phyloP scores from a whole-genome alignment of 2,113 vertebrate genomes.

The Engystomops pustulosus region DNA sequence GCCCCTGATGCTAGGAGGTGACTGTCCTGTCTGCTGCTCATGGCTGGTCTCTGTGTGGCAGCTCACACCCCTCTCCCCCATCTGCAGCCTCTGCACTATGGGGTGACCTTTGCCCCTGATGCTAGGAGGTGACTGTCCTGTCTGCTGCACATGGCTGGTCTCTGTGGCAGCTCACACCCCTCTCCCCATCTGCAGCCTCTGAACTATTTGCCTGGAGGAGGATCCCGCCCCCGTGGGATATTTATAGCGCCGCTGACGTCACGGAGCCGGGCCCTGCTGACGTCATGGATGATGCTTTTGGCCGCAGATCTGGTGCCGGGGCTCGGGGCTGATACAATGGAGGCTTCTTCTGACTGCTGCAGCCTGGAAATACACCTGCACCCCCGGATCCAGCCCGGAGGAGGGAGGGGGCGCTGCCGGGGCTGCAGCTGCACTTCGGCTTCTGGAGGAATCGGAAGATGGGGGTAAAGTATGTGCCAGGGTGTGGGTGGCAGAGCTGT shows the following conservation, averaged over 20 bases:
- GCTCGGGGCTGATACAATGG: slow-evolving; percentile 57
- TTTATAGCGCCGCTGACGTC: slow-evolving; percentile 68
- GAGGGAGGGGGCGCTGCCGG: not conserved
- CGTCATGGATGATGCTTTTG: slow-evolving; percentile 72
- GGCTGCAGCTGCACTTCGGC: slow-evolving; percentile 1
- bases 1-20: too few relatives aligned
- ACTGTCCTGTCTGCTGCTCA: too few relatives aligned
- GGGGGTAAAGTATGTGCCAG: slow-evolving; percentile 50
- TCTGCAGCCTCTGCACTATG: too few relatives aligned
- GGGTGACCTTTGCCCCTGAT: too few relatives aligned
- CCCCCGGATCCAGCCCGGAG: slow-evolving; percentile 8
- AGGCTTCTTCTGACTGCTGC: slow-evolving; percentile 54
- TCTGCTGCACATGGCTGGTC: slow-evolving; percentile 8
- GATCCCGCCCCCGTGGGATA: slow-evolving; percentile 41
- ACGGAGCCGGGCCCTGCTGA: slow-evolving; percentile 71
- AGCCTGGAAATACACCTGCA: slow-evolving; percentile 21
- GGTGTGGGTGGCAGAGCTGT: slow-evolving; percentile 13
- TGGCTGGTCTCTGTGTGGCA: too few relatives aligned
- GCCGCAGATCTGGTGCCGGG: slow-evolving; percentile 63
- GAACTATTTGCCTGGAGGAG: slow-evolving; percentile 11
- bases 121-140: too few relatives aligned
- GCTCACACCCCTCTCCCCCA: too few relatives aligned
- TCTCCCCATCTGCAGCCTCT: slow-evolving; percentile 22
- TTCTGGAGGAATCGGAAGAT: slow-evolving; percentile 33
- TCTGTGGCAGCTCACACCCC: not conserved